A percentile compares a stretch with the other conserved stretches of the same genome.
Evolutionary conservation across 2,113 vertebrate species (phyloP).

Genomic region (Chaetops frenatus): DNA sequence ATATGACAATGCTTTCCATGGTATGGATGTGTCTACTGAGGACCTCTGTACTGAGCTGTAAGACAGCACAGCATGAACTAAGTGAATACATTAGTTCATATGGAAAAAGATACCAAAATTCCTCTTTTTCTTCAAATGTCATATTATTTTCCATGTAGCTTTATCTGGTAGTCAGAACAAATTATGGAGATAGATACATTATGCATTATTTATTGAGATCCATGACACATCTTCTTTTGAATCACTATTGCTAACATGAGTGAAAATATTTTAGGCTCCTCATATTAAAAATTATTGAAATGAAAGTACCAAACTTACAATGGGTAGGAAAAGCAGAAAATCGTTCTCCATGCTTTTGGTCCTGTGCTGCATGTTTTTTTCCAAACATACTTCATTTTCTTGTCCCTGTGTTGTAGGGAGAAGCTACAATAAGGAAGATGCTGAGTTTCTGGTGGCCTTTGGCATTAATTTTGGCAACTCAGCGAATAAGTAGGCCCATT

Average conservation of each 20-base stretch:
- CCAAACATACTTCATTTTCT: neutral
- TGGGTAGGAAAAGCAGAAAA: neutral
- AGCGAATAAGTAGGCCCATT: constrained; percentile 94
- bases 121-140: neutral
- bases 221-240: neutral
- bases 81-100: neutral
- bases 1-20: neutral
- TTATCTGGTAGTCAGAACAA: neutral
- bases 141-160: neutral
- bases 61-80: neutral
- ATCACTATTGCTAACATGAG: neutral
- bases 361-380: neutral
- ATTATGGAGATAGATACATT: neutral
- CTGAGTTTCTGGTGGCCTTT: constrained; percentile 98
- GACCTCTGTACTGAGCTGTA: neutral
- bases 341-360: neutral
- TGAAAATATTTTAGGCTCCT: neutral
- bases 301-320: neutral
- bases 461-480: constrained; percentile 93
- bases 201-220: neutral
- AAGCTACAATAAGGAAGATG: constrained; percentile 95
- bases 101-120: neutral
- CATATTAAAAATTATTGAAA: neutral
- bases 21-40: neutral
- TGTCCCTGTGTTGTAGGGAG: constrained; percentile 75